A percentile compares a stretch with the other conserved stretches of the same genome.
Conservation (phyloP, 1,140 invertebrate genomes). For the Galendromus occidentalis region DNA sequence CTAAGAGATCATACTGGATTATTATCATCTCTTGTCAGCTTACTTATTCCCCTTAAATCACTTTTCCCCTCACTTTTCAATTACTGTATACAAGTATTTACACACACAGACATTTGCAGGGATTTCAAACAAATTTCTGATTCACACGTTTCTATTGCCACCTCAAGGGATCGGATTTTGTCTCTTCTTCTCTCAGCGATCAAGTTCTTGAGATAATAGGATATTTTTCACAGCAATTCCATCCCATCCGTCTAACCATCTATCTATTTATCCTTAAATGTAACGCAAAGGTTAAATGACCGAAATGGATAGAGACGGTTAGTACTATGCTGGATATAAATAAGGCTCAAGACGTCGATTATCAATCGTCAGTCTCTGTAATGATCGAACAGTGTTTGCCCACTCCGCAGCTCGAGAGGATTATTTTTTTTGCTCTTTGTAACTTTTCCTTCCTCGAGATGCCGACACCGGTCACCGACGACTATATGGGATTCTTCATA, state of each 20-base stretch:
- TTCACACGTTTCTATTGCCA: background rate
- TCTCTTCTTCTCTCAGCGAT: background rate
- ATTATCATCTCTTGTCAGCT: background rate
- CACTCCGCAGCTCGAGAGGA: no score
- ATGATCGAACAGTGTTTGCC: no score
- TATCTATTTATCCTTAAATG: background rate
- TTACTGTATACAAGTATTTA: background rate
- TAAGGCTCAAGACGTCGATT: no score
- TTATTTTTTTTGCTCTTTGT: no score
- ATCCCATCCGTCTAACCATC: background rate
- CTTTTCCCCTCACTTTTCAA: background rate
- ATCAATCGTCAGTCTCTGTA: no score
- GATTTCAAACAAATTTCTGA: background rate
- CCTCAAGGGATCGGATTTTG: background rate
- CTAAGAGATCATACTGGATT: slow-evolving; percentile 2
- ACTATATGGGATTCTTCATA: no score
- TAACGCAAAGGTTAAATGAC: no score
- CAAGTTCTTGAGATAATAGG: background rate
- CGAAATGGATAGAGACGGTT: no score
- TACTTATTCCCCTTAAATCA: background rate
- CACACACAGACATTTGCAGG: background rate
- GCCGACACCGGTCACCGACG: no score
- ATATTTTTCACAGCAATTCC: background rate
- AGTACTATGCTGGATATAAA: no score
- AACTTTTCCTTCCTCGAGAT: no score